Evolutionary conservation across 2,797 vertebrate species (phyloP), one percentile per base, ranked within the genome.

Genomic region (Melopsittacus undulatus): DNA sequence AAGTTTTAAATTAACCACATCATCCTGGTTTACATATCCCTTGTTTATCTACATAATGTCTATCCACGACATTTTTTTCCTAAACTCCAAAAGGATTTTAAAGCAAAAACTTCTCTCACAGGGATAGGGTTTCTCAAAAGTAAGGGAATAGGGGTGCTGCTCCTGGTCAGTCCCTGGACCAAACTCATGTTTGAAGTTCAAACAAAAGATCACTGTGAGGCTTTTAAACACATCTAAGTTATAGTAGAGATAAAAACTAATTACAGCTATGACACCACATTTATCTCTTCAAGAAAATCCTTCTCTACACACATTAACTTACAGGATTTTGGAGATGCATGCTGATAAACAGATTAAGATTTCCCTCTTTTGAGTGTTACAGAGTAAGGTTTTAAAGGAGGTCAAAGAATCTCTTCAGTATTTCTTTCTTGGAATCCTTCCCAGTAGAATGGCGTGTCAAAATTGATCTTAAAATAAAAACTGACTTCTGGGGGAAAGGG

Each of bases 181-280:
- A 95, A 95, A 96, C 40, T 94, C 51, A 38, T 36, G 38, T 88
- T 93, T 89, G 85, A 68, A 83, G 87, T 92, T 92, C 87, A 96
- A 78, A 98, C 98, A 98, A 97, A 97, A 94, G 46, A 78, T 43
- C 78, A 95, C 93, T 98, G 97, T 98, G 51, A 89, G 46, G 23
- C 66, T 87, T 94, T 87, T 73, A 85, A 92, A 91, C 29, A 62
- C 38, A 34, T 85, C 87, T 42, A 85, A 87, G 69, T 92, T 85
- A 72, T 1, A 85, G 57, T 8, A 67, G 96, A 97, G 87, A 97
- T 96, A 92, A 93, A 92, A 95, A 97, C 95, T 97, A 97, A 97
- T 97, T 94, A 97, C 94, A 87, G 75, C 93, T 94, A 97, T 96
- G 97, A 96, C 77, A 59, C 96, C 97, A 96, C 77, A 57, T 89